Evolutionary conservation across 1,140 invertebrate species (phyloP).

Genomic region (Zaprionus lachaisei): DNA sequence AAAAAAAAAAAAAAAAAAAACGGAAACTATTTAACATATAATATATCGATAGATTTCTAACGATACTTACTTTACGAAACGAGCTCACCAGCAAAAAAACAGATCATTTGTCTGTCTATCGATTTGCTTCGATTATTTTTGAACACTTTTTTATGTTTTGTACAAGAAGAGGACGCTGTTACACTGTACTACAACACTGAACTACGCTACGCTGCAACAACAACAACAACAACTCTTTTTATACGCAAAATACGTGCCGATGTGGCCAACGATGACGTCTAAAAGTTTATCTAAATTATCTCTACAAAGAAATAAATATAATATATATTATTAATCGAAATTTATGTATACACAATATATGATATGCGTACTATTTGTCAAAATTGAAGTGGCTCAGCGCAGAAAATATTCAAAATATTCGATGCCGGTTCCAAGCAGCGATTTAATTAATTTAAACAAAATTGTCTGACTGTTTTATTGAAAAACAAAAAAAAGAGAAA

Average conservation of each 20-base stretch:
- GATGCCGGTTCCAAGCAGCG: conserved; percentile 49
- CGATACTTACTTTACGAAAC: conserved; percentile 54
- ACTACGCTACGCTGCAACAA: conserved; percentile 55
- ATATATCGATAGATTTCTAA: conserved; percentile 9
- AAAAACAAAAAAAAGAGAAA: conserved; percentile 41
- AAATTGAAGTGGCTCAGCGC: conserved; percentile 74
- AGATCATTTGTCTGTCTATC: conserved; percentile 39
- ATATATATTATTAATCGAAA: conserved; percentile 45
- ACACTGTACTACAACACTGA: conserved; percentile 36
- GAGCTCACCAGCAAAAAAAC: conserved; percentile 51
- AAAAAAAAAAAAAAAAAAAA: conserved; percentile 58
- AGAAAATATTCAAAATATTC: conserved; percentile 76
- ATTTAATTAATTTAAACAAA: conserved; percentile 64
- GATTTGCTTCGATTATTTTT: conserved; percentile 55
- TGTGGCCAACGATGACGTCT: conserved; percentile 22
- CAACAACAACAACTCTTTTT: conserved; percentile 44
- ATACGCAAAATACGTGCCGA: conserved; percentile 43
- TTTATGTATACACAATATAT: conserved; percentile 47
- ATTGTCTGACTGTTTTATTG: conserved; percentile 79
- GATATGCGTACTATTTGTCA: conserved; percentile 64
- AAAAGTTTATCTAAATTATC: conserved; percentile 20
- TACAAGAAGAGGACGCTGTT: conserved; percentile 40
- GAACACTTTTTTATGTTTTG: conserved; percentile 32
- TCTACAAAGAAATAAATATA: conserved; percentile 44
- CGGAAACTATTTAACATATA: conserved; percentile 15